Conservation (phyloP, 2,888 invertebrate species). For the Agriopis leucophaearia region DNA sequence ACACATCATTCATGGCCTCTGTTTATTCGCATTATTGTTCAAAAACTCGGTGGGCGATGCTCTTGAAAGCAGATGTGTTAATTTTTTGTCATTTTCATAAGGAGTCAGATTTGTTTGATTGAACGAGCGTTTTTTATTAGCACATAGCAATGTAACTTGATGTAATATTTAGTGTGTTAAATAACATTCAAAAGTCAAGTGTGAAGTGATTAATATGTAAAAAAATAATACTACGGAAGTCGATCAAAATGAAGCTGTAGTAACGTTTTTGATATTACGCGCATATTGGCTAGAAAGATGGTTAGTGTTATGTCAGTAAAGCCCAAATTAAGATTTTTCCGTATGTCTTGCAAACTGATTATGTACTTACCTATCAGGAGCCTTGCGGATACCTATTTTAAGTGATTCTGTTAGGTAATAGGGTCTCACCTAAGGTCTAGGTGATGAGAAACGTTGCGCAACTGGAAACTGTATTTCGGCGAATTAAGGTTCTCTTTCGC, state of each 20-base stretch:
- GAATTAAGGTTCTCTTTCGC: no score
- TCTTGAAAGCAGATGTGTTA: slow-evolving; percentile 37
- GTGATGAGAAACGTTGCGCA: no score
- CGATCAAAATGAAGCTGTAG: not conserved
- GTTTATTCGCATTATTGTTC: slow-evolving; percentile 46
- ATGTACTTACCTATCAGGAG: not conserved
- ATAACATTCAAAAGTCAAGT: slow-evolving; percentile 19
- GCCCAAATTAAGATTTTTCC: no score
- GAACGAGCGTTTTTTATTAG: slow-evolving; percentile 27
- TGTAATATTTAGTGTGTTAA: slow-evolving; percentile 20
- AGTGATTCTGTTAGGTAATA: no score
- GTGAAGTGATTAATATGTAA: slow-evolving; percentile 1
- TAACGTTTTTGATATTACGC: no score
- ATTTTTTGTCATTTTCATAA: slow-evolving; percentile 26
- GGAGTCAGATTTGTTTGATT: slow-evolving; percentile 34
- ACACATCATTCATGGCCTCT: slow-evolving; percentile 39
- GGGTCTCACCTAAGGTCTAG: no score
- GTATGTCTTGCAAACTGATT: not conserved
- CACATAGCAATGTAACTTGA: slow-evolving; percentile 18
- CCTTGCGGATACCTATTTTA: no score
- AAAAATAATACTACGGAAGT: slow-evolving; percentile 4
- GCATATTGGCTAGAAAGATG: no score
- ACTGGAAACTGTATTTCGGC: no score
- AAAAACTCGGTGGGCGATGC: slow-evolving; percentile 46
- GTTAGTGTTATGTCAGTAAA: no score